Evolutionary conservation across 2,797 vertebrate genomes (phyloP).

Genomic region (Halcyon leucocephala): DNA sequence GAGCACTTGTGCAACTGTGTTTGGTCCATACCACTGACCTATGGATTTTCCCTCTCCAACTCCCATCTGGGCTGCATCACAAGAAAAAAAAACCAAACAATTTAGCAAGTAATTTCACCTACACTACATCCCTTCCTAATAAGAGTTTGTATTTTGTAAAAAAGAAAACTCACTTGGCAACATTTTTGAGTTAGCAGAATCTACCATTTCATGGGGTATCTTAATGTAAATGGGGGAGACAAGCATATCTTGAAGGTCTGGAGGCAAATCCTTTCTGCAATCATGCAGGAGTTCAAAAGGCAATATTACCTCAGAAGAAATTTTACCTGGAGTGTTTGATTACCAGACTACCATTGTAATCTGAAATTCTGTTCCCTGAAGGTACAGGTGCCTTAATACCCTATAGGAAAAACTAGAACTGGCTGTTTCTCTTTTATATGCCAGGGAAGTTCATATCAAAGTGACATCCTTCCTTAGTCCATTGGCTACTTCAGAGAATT

Average conservation of each 20-base stretch:
- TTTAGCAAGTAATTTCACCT: background rate
- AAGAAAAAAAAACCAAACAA: conserved; percentile 12
- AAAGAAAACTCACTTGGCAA: background rate
- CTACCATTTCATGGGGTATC: background rate
- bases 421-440: background rate
- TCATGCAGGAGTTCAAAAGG: background rate
- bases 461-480: background rate
- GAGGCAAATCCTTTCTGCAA: background rate
- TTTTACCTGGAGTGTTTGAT: background rate
- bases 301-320: background rate
- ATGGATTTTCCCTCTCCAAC: conserved; percentile 98
- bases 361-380: background rate
- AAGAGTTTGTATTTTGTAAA: background rate
- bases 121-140: background rate
- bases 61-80: conserved; percentile 94
- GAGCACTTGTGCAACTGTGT: conserved; percentile 97
- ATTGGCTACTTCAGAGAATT: background rate
- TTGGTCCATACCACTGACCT: conserved; percentile 98
- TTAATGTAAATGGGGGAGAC: background rate
- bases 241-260: background rate
- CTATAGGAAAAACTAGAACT: background rate
- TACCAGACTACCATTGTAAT: background rate
- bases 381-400: background rate
- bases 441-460: background rate
- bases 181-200: background rate